Conservation (phyloP, 2,797 vertebrate species). For the Characodon lateralis region DNA sequence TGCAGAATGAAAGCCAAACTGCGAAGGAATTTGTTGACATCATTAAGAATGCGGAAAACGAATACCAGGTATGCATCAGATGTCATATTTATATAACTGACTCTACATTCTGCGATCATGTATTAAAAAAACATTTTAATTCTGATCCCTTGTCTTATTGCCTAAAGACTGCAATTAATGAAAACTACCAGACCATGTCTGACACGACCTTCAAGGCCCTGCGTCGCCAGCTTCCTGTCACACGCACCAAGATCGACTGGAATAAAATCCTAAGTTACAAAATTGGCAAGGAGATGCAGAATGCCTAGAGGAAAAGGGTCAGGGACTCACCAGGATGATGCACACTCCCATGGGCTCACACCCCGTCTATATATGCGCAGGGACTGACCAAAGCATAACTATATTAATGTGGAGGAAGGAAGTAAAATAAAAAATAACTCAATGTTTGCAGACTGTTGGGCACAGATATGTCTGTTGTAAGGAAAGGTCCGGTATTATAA, state of each 20-base stretch:
- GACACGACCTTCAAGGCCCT: conserved; percentile 99
- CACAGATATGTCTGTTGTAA: conserved; percentile 57
- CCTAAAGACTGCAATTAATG: conserved; percentile 93
- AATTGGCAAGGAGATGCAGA: conserved; percentile 99
- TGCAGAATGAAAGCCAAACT: conserved; percentile 92
- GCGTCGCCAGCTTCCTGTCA: conserved; percentile 97
- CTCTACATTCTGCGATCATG: background rate
- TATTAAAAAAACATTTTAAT: background rate
- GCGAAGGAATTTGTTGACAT: conserved; percentile 97
- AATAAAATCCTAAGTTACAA: conserved; percentile 99
- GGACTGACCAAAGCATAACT: conserved; percentile 79
- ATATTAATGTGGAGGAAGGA: conserved; percentile 72
- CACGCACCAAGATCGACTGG: conserved; percentile 99
- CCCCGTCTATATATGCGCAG: conserved; percentile 54
- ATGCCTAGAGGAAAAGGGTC: conserved; percentile 83
- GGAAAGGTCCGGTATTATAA: conserved; percentile 40
- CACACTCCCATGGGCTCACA: conserved; percentile 48
- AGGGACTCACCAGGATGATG: conserved; percentile 53
- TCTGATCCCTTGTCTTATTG: background rate
- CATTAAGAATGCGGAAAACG: conserved; percentile 96
- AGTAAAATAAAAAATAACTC: conserved; percentile 47
- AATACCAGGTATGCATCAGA: conserved; percentile 91
- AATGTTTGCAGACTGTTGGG: conserved; percentile 57
- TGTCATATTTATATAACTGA: background rate
- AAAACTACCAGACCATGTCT: conserved; percentile 99